Evolutionary conservation across 2,888 invertebrate species (phyloP), one percentile per base, ranked within the genome.

Genomic region (Protonemura montana): DNA sequence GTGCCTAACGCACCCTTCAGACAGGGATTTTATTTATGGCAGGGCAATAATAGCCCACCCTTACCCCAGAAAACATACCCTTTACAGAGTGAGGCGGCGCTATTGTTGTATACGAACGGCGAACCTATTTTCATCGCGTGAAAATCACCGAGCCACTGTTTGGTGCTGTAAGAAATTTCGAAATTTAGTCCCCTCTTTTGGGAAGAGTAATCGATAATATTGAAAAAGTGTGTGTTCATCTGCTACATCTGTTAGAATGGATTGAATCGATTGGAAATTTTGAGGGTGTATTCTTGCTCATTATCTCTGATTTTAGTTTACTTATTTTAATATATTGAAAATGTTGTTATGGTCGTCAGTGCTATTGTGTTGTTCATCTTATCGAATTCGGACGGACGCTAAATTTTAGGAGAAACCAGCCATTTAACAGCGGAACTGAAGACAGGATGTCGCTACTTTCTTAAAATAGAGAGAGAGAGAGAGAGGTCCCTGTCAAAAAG

Each of bases 41-140:
- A 2, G 59, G 59, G 59, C 59, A 59, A 59, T 59, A 59, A 59
- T 59, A 59, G 59, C 59, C 59, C 59, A 59, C 59, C 59, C 59
- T 59, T 59, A 59, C 59, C 59, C 59, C 59, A 16, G 21, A 59
- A 59, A 59, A 59, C 59, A 59, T 59, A 59, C 59, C 59, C 59
- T 59, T 59, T 59, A 59, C 59, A 21, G 59, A 59, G 59, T 21
- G 59, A 59, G 59, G 1, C 35, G 3, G 59, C 16, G 21, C 59
- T 59, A 59, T 59, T 59, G 59, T 59, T 59, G 59, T 59, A 21
- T 59, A 2, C n/a, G n/a, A n/a, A n/a, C 13, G 6, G 59, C 35
- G 5, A 10, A 35, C 16, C 59, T 59, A 59, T 59, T 59, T 59
- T 10, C 59, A 2, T 10, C 16, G 59, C 59, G 59, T 59, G 59